Conservation (phyloP, 2,113 vertebrate species). For the Bufo bufo region DNA sequence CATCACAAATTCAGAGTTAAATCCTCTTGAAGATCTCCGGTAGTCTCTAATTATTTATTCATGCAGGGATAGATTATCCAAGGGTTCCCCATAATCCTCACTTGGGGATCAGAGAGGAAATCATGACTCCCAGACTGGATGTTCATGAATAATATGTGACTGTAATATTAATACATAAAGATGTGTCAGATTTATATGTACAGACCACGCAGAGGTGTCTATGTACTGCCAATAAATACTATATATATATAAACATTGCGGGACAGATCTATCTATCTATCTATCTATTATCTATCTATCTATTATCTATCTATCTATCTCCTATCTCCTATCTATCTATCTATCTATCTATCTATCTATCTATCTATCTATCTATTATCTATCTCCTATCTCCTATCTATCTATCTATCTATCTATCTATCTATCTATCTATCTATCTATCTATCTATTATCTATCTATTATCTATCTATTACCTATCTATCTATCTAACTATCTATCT, state of each 20-base stretch:
- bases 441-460: neutral
- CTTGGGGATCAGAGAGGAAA: constrained; percentile 40
- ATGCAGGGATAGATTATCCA: constrained; percentile 44
- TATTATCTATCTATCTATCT: too few relatives aligned
- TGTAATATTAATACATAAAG: neutral
- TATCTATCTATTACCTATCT: constrained; percentile 15
- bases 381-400: neutral
- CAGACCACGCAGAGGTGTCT: neutral
- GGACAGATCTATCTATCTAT: neutral
- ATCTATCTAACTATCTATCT: neutral
- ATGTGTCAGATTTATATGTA: neutral
- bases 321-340: too few relatives aligned
- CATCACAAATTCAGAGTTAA: constrained; percentile 43
- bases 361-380: neutral
- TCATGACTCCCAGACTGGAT: constrained; percentile 23
- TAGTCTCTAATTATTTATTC: constrained; percentile 51
- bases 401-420: too few relatives aligned
- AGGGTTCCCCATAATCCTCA: constrained; percentile 47
- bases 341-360: too few relatives aligned
- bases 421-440: constrained; percentile 12
- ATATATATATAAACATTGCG: constrained; percentile 2
- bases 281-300: too few relatives aligned
- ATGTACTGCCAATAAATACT: neutral
- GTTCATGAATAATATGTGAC: neutral
- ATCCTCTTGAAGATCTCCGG: constrained; percentile 44